These are phyloP conservation scores for Aptenodytes forsteri DNA, from an alignment of 2,113 vertebrate species.

Conservation along the genomic window DNA sequence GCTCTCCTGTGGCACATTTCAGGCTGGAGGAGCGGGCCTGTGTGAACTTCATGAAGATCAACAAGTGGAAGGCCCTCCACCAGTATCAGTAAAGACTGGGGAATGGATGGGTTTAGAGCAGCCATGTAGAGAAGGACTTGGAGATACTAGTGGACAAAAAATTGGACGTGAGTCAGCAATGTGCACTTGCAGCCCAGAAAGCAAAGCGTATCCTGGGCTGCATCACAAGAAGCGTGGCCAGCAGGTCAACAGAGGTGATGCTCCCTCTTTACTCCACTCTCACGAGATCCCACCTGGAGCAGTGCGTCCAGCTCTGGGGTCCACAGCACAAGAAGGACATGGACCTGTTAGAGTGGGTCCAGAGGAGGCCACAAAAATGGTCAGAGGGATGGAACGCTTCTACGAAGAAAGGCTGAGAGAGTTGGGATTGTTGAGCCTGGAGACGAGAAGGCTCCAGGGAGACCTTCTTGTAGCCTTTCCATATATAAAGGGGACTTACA, in stretches of 20 bases:
- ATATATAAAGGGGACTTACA: not conserved
- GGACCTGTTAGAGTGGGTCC: accelerated
- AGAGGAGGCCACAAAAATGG: not conserved
- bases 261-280: not conserved
- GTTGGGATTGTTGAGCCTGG: not conserved
- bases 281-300: not conserved
- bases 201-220: accelerated
- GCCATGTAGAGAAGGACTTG: not conserved
- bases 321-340: not conserved
- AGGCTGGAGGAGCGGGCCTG: not conserved
- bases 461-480: not conserved
- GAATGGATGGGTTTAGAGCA: not conserved
- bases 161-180: accelerated
- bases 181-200: not conserved
- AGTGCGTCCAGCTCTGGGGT: not conserved
- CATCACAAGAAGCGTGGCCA: accelerated
- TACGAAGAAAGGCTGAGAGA: not conserved
- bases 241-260: not conserved
- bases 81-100: not conserved
- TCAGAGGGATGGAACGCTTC: not conserved
- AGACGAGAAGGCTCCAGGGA: not conserved
- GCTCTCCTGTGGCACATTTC: not conserved
- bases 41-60: not conserved
- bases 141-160: not conserved
- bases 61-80: not conserved